Percentiles rank a stretch among this genome's conserved stretches.
phyloP scores from a whole-genome alignment of 2,797 vertebrate species.

The Oreochromis mossambicus region DNA sequence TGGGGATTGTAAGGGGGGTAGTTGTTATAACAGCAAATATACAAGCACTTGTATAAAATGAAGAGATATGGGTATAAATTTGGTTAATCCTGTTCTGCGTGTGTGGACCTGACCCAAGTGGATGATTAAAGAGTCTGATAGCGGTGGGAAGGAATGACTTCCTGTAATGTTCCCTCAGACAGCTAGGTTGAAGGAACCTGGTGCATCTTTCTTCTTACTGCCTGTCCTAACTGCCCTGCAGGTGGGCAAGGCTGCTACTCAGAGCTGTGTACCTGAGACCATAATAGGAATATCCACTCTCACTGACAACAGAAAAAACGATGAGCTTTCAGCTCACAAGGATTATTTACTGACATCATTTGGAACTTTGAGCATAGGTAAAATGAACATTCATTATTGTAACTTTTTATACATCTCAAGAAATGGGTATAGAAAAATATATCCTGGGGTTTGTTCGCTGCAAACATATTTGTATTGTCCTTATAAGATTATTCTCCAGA shows the following conservation, averaged over 20 bases:
- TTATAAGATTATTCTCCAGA: background rate
- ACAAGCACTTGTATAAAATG: background rate
- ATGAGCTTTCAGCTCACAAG: background rate
- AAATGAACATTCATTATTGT: background rate
- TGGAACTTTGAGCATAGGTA: background rate
- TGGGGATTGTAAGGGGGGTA: background rate
- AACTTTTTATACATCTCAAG: background rate
- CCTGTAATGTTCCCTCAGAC: accelerated
- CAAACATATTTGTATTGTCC: background rate
- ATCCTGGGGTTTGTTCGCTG: background rate
- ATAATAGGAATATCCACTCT: background rate
- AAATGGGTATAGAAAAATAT: background rate
- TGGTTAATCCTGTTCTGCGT: accelerated
- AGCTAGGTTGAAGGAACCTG: background rate
- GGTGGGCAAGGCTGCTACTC: background rate
- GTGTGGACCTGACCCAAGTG: background rate
- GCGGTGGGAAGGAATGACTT: background rate
- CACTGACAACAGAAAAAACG: background rate
- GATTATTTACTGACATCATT: background rate
- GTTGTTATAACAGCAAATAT: background rate
- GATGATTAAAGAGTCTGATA: background rate
- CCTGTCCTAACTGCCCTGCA: accelerated
- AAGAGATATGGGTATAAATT: background rate
- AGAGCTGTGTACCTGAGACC: background rate
- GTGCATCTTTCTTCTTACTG: background rate